Base-by-base conservation (phyloP, 2,888 invertebrate genomes). In the Sepioteuthis lessoniana region DNA sequence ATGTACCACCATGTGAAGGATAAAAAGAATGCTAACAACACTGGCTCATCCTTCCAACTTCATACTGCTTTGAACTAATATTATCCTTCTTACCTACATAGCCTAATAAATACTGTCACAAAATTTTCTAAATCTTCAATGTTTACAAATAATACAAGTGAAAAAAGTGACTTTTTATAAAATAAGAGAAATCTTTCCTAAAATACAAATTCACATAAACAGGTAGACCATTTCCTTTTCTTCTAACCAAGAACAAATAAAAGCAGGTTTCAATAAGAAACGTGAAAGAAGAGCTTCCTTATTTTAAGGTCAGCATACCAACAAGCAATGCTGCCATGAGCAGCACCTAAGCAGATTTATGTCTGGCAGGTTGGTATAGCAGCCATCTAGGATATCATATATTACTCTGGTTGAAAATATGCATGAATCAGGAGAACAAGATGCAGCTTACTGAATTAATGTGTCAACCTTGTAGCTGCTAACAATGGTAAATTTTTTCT, bases 251-350 rank as follows among this genome's bases (percentile, higher is more conserved):
- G 8, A 31, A 76, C 10, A 76, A 76, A 60, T 60, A 76, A 76
- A 76, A 76, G n/a, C 76, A n/a, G n/a, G 76, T 76, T n/a, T 76
- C 76, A 76, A 31, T 76, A 76, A 76, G 31, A n/a, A 76, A 16
- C 31, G n/a, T 76, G 76, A 76, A 76, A 76, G 25, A 60, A 60
- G 25, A 60, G 31, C 76, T 76, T 76, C 76, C n/a, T 31, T 76
- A 76, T 76, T 76, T 76, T n/a, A 76, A 76, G 76, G n/a, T 76
- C 76, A 76, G 31, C 76, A 76, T 76, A n/a, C 31, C 76, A 76
- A 76, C 31, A 4, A 76, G 13, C 31, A 76, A 50, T 2, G 50
- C 25, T 50, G 16, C 50, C 16, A 50, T 50, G 19, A 50, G 50
- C 60, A 60, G 7, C 60, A 60, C 47, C 47, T 8, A 47, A 47